phyloP scores from a whole-genome alignment of 2,888 invertebrate genomes.

The Molorchus minor region DNA sequence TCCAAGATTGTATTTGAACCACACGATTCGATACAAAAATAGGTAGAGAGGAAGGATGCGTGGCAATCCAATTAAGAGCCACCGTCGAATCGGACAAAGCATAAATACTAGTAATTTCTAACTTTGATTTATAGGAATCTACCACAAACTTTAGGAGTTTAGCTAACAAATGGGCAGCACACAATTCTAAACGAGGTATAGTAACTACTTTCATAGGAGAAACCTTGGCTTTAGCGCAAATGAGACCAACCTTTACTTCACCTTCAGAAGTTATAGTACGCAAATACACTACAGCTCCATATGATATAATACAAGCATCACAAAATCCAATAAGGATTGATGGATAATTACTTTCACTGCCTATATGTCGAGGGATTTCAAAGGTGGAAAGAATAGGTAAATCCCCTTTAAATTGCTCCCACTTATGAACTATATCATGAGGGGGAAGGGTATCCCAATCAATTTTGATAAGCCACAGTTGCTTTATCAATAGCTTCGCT shows the following conservation, averaged over 20 bases:
- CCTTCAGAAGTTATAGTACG: not conserved
- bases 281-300: not conserved
- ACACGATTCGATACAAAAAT: slow-evolving; percentile 3
- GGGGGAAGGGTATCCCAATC: too few relatives aligned
- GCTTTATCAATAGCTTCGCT: too few relatives aligned
- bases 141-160: not conserved
- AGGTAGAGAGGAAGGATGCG: not conserved
- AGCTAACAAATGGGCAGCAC: slow-evolving; percentile 1
- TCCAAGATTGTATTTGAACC: slow-evolving; percentile 1
- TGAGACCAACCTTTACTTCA: not conserved
- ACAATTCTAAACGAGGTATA: not conserved
- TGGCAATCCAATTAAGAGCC: slow-evolving; percentile 1
- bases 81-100: slow-evolving; percentile 1
- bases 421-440: not conserved
- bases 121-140: not conserved
- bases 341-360: not conserved
- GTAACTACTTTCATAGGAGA: slow-evolving; percentile 1
- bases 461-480: too few relatives aligned
- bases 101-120: not conserved
- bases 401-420: not conserved
- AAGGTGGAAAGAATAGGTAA: not conserved
- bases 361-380: not conserved
- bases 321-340: not conserved
- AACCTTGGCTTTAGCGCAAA: slow-evolving; percentile 1
- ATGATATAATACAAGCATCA: not conserved